A percentile compares a stretch with the other conserved stretches of the same genome.
These are phyloP conservation scores for Liolophura sinensis DNA, from an alignment of 1,140 invertebrate species.

Conservation along the genomic window DNA sequence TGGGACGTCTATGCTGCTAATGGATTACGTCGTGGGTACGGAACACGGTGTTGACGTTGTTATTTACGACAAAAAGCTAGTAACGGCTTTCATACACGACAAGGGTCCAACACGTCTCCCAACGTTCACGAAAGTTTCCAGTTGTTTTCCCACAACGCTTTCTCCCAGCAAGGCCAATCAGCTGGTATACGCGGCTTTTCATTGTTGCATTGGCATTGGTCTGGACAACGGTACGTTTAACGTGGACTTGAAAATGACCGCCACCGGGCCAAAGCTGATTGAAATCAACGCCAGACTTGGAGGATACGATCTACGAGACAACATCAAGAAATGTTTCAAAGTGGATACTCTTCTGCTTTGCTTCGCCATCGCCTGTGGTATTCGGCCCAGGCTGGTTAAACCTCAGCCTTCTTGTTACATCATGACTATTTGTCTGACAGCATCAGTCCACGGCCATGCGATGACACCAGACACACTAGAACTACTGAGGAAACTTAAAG, in stretches of 20 bases:
- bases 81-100: slow-evolving; percentile 36
- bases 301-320: slow-evolving; percentile 35
- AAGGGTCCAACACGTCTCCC: slow-evolving; percentile 31
- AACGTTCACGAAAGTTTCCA: slow-evolving; percentile 4
- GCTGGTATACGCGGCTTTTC: slow-evolving; percentile 28
- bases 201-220: slow-evolving; percentile 37
- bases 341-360: slow-evolving; percentile 27
- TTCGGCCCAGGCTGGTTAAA: slow-evolving; percentile 14
- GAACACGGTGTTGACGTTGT: slow-evolving; percentile 38
- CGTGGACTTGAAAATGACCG: slow-evolving; percentile 37
- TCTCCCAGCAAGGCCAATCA: slow-evolving; percentile 9
- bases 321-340: slow-evolving; percentile 26
- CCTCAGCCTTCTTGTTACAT: no score
- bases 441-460: no score
- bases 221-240: slow-evolving; percentile 36
- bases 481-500: no score
- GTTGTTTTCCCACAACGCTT: no score
- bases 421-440: no score
- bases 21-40: slow-evolving; percentile 29
- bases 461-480: no score
- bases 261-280: slow-evolving; percentile 32
- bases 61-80: slow-evolving; percentile 26
- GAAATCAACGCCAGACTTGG: slow-evolving; percentile 43
- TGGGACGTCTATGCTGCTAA: slow-evolving; percentile 27
- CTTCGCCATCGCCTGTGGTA: slow-evolving; percentile 25